Evolutionary conservation across 2,797 vertebrate genomes (phyloP), one percentile per base, ranked within the genome.

Genomic region (Anas acuta): DNA sequence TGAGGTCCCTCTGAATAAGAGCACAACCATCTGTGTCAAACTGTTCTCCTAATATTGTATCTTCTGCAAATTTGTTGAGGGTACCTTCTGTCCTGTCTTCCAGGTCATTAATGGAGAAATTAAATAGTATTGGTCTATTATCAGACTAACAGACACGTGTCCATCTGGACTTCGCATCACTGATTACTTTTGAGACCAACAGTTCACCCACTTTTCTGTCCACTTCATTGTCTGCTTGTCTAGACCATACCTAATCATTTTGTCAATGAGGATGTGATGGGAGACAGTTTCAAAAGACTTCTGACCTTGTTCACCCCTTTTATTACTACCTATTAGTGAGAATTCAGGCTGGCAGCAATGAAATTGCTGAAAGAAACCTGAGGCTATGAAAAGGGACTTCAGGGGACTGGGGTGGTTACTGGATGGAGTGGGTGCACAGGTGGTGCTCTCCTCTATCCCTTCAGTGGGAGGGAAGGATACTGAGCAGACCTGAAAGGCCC

Each of bases 21-120:
- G 14, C 8, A 39, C 16, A 80, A 11, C 5, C 3, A 23, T 8
- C 12, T 43, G 13, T 49, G 37, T 7, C 28, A 39, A 7, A 21
- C 26, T 33, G 4, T 80, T 21, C 6, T 7, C 2, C 11, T 17
- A 30, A 0, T 49, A 79, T 45, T 37, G 2, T 25, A n/a, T 17
- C 18, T 56, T 61, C 32, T 11, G 1, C 9, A 71, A 25, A 54
- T 13, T 67, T 71, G 5, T 1, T 64, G 30, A 64, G 5, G 7
- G 16, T 60, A 3, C 4, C 16, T 6, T 74, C 11, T 1, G 4
- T 30, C n/a, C 19, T 17, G 21, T 13, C 28, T 37, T 5, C 13
- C 2, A 1, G 23, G 19, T 57, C 21, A 20, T 23, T 57, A 62
- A 60, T 0, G 0, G 49, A 2, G 2, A 62, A 4, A 5, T 77